Evolutionary conservation across 2,113 vertebrate genomes (phyloP), one percentile per base, ranked within the genome.

Genomic region (Oryzias melastigma): DNA sequence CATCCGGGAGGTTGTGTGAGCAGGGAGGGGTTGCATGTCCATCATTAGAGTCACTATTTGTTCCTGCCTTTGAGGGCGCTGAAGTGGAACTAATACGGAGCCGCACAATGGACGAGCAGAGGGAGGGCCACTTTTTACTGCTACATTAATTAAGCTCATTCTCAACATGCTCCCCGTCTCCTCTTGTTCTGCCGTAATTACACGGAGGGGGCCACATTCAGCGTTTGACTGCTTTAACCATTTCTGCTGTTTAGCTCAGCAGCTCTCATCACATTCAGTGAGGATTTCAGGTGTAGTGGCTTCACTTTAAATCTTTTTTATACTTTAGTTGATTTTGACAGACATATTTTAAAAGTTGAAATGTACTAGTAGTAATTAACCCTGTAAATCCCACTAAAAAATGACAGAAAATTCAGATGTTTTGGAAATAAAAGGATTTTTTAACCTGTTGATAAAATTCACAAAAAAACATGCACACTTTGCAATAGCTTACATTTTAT

Each of bases 101-200:
- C 62, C 87, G 73, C 84, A 86, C 87, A 80, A 69, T 70, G 84
- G 89, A 85, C 71, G 62, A 73, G 80, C 40, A 72, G 54, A 79
- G 84, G 82, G 85, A 88, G 88, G 87, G 85, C 76, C 87, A 76
- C 88, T 89, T 88, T 94, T 93, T 94, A 92, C 86, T 91, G 91
- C 89, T 91, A 94, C 91, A 92, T 94, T 94, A 94, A 95, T 95
- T 93, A 94, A 93, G 85, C 83, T 78, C 65, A 62, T 85, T 78
- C 83, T 70, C 86, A 73, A 90, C 86, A 79, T 75, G 82, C 68
- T 73, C 53, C 68, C 80, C 51, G 67, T 73, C 73, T 75, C 58
- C 62, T 70, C 82, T 55, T 75, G 53, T 70, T 54, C 72, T 51
- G 71, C 54, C 56, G 71, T 62, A 75, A 79, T 77, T 77, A 78